Base-by-base conservation (phyloP, 2,888 invertebrate genomes). In the Volucella bombylans region DNA sequence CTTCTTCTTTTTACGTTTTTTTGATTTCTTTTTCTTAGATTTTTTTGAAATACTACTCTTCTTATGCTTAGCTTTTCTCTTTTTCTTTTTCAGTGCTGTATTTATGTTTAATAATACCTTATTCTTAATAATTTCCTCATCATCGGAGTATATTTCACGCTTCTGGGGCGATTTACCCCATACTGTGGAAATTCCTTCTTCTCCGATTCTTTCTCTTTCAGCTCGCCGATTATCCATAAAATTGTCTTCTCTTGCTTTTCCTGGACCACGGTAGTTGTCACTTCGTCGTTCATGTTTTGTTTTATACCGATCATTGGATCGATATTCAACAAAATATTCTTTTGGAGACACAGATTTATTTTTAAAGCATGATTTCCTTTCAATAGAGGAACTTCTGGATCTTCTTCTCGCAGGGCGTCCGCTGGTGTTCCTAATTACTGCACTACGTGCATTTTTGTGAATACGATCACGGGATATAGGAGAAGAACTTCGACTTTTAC, bases 111-210 rank as follows among this genome's bases (percentile, higher is more conserved):
- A 88, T 0, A 89, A 82, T 0, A 89, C 57, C 64, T 88, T 68
- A 2, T 88, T 88, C 14, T 90, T 88, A 12, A 87, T 78, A 14
- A 88, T 87, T 10, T 87, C 87, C 23, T 93, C 94, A 92, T 92
- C 95, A 10, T 89, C 88, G 0, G 88, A 95, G 68, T 86, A 87
- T 1, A 50, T 39, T 94, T 95, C 94, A 86, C 94, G 93, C 87
- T 93, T 93, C 0, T 93, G 89, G 0, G 97, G 97, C 1, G 96
- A 96, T 90, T 94, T 94, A 39, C 94, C 95, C 97, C 97, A 97
- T 64, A 96, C 93, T 79, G 94, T 93, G 2, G 94, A 92, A 18
- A 94, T 94, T 9, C 96, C 96, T 81, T 94, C 92, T 87, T 94
- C 93, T 1, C 96, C 96, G 55, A 97, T 95, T 83, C 94, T 92